Conservation (phyloP, 1,140 invertebrate genomes). For the Phocides pigmalion region DNA sequence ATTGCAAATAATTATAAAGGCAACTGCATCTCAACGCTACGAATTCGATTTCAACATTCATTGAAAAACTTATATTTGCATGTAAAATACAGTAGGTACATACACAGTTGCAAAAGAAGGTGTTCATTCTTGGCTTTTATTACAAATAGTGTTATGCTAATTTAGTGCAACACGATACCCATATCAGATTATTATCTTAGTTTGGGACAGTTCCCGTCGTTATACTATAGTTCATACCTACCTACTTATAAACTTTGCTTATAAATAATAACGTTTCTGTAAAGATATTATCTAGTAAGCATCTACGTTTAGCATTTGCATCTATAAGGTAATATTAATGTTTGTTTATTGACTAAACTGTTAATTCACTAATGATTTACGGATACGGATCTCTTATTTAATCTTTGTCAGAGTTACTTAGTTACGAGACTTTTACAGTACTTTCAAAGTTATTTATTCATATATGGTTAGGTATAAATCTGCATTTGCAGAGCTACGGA, state of each 20-base stretch:
- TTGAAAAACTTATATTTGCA: conserved; percentile 76
- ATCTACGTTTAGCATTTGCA: too few species aligned
- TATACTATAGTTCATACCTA: conserved; percentile 2
- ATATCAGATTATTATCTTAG: conserved; percentile 75
- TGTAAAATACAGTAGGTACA: conserved; percentile 67
- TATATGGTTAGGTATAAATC: too few species aligned
- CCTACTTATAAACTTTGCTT: conserved; percentile 1
- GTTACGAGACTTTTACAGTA: too few species aligned
- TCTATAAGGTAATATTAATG: too few species aligned
- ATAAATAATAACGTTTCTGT: too few species aligned
- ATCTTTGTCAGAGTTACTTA: too few species aligned
- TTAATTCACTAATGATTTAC: too few species aligned
- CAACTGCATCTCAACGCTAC: conserved; percentile 68
- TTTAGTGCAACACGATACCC: conserved; percentile 74
- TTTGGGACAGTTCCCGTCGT: conserved; percentile 53
- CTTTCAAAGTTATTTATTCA: too few species aligned
- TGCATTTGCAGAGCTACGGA: too few species aligned
- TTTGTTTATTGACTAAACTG: too few species aligned
- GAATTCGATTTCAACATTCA: conserved; percentile 62
- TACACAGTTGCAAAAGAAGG: conserved; percentile 54
- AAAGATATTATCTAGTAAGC: too few species aligned
- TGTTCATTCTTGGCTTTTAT: conserved; percentile 64
- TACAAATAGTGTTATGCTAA: conserved; percentile 74
- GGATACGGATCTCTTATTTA: too few species aligned
- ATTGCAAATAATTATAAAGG: conserved; percentile 84